Conservation (phyloP, 2,888 invertebrate species). For the Tortrix viridana region DNA sequence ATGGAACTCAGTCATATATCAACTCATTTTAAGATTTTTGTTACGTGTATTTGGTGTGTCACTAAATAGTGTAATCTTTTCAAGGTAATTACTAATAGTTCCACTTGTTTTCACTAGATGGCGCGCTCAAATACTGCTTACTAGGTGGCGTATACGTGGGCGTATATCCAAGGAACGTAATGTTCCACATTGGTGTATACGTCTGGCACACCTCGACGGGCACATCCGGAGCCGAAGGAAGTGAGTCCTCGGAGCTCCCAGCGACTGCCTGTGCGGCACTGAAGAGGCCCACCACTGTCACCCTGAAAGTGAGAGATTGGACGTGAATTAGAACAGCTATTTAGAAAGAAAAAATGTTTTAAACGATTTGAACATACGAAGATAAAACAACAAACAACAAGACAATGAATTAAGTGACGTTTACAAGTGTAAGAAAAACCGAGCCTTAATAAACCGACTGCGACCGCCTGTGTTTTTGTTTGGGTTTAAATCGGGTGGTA, state of each 20-base stretch:
- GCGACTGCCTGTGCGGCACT: slow-evolving; percentile 92
- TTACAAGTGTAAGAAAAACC: too few species aligned
- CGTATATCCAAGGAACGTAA: slow-evolving; percentile 92
- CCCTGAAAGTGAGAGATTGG: slow-evolving; percentile 84
- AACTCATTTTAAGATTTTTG: neutral
- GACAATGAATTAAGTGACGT: too few species aligned
- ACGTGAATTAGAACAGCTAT: neutral
- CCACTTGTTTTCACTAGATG: slow-evolving; percentile 7
- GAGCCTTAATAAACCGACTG: too few species aligned
- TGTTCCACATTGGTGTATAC: slow-evolving; percentile 94
- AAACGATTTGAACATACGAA: too few species aligned
- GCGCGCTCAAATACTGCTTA: slow-evolving; percentile 4
- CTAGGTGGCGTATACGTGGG: slow-evolving; percentile 70
- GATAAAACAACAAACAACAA: too few species aligned
- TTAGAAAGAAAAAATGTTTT: too few species aligned
- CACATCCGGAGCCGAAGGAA: slow-evolving; percentile 96
- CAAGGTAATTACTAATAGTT: neutral
- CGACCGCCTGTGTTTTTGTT: too few species aligned
- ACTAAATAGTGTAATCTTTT: neutral
- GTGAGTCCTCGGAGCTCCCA: slow-evolving; percentile 96
- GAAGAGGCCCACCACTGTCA: slow-evolving; percentile 95
- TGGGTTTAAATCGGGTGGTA: too few species aligned
- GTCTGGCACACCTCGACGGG: slow-evolving; percentile 93
- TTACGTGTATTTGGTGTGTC: neutral
- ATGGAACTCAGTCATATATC: neutral